These are phyloP conservation scores for Eptesicus fuscus DNA, from an alignment of 2,113 vertebrate genomes.

Conservation along the genomic window DNA sequence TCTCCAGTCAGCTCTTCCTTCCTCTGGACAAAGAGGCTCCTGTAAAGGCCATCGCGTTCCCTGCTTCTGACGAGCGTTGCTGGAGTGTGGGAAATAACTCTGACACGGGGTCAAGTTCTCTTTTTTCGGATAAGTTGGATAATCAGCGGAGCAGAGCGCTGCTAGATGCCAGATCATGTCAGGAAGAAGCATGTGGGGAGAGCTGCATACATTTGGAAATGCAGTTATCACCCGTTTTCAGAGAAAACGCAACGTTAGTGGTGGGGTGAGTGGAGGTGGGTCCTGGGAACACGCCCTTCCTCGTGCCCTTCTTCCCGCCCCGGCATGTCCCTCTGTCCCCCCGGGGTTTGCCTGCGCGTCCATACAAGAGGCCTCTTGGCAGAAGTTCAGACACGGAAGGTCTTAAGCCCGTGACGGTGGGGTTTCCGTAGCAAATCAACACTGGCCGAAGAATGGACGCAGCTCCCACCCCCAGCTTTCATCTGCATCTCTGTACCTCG, in stretches of 20 bases:
- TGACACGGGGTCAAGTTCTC: neutral
- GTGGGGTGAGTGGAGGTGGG: neutral
- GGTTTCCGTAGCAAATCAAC: neutral
- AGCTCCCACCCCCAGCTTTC: neutral
- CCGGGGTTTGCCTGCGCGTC: fast-evolving
- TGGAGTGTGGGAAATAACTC: neutral
- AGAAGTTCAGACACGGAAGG: neutral
- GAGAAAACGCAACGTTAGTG: neutral
- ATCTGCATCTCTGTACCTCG: neutral
- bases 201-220: neutral
- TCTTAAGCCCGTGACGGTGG: neutral
- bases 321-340: too few relatives aligned
- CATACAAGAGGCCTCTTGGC: neutral
- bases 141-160: neutral
- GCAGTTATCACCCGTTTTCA: neutral
- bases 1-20: neutral
- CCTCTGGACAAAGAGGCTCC: neutral
- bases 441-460: neutral
- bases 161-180: neutral
- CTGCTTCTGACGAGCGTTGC: neutral
- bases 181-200: neutral
- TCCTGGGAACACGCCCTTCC: too few relatives aligned
- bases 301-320: neutral
- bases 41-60: neutral
- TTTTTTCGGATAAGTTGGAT: neutral